Conservation (phyloP, 2,888 invertebrate genomes). For the Drosophila lutescens region DNA sequence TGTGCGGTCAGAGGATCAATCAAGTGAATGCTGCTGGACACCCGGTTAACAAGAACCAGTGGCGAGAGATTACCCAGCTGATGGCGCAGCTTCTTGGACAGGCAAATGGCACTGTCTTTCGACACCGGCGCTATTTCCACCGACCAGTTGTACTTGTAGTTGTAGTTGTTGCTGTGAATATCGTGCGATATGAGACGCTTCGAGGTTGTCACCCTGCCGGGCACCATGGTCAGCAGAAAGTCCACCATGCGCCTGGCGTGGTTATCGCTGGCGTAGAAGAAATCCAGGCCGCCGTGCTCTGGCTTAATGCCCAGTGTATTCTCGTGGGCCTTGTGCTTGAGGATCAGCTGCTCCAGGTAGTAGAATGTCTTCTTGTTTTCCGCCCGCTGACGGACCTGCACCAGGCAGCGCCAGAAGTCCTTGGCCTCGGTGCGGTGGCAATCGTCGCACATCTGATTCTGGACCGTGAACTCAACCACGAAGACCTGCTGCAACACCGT, state of each 20-base stretch:
- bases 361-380: conserved; percentile 98
- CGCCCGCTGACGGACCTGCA: conserved; percentile 94
- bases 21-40: conserved; percentile 94
- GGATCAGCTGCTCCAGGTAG: conserved; percentile 97
- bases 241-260: conserved; percentile 98
- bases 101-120: conserved; percentile 96
- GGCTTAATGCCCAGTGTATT: conserved; percentile 95
- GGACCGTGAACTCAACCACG: conserved; percentile 95
- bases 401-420: conserved; percentile 97
- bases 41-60: conserved; percentile 94
- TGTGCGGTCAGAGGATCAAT: conserved; percentile 96
- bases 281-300: conserved; percentile 95
- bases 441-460: conserved; percentile 98
- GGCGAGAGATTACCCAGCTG: conserved; percentile 94
- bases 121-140: conserved; percentile 98
- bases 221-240: conserved; percentile 94
- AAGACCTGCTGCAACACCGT: conserved; percentile 97
- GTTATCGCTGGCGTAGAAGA: conserved; percentile 95
- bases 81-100: conserved; percentile 93
- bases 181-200: conserved; percentile 99
- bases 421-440: conserved; percentile 99
- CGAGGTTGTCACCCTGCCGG: conserved; percentile 94
- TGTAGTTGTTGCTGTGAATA: conserved; percentile 97
- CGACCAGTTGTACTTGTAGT: conserved; percentile 97
- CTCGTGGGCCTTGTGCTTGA: conserved; percentile 97